Percentiles rank a stretch among this genome's conserved stretches.
Conservation (phyloP, 2,113 vertebrate genomes). For the Engraulis encrasicolus region DNA sequence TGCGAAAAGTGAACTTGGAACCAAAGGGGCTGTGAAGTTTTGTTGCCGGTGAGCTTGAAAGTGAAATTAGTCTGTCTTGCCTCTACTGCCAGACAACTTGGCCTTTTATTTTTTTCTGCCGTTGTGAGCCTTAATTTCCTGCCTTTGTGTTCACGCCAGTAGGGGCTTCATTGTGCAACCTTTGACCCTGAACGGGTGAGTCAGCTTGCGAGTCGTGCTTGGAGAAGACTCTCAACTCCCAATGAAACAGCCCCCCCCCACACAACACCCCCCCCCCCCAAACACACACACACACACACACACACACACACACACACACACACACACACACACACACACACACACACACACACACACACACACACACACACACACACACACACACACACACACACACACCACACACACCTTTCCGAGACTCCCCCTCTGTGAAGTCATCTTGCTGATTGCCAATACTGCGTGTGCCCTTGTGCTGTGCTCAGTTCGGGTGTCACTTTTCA, state of each 20-base stretch:
- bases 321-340: too few species aligned
- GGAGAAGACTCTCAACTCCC: too few species aligned
- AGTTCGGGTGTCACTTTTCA: neutral
- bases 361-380: too few species aligned
- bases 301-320: too few species aligned
- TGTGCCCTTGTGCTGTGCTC: neutral
- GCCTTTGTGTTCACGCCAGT: constrained; percentile 1
- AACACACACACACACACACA: too few species aligned
- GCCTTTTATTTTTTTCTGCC: constrained; percentile 35
- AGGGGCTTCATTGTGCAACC: neutral
- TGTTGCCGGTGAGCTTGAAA: constrained; percentile 3
- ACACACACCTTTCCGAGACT: too few species aligned
- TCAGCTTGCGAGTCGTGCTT: too few species aligned
- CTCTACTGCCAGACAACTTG: constrained; percentile 17
- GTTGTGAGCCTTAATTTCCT: constrained; percentile 35
- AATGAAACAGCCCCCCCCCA: too few species aligned
- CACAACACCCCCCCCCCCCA: too few species aligned
- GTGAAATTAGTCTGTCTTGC: constrained; percentile 26
- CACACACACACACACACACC: constrained; percentile 24
- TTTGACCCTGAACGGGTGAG: too few species aligned
- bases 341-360: too few species aligned
- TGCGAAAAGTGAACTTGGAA: constrained; percentile 27
- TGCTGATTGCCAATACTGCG: neutral
- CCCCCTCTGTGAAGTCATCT: neutral
- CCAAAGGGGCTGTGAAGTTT: constrained; percentile 23